Evolutionary conservation across 2,113 vertebrate species (phyloP).

Genomic region (Festucalex cinctus): DNA sequence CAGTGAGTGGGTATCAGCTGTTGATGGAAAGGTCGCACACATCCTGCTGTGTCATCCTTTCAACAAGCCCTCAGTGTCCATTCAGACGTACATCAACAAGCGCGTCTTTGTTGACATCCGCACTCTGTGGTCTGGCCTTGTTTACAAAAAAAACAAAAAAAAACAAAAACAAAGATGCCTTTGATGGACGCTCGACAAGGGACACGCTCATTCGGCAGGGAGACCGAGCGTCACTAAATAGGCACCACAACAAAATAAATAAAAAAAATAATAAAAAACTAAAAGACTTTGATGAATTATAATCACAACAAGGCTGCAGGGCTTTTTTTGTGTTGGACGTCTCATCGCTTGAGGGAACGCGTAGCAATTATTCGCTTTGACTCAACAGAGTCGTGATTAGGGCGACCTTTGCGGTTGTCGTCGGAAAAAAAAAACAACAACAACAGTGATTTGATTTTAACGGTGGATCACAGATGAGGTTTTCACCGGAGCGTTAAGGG

Average conservation of each 20-base stretch:
- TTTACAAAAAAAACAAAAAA: background rate
- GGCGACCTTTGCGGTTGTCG: background rate
- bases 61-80: background rate
- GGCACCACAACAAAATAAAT: background rate
- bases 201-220: background rate
- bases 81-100: constrained; percentile 1
- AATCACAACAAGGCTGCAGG: background rate
- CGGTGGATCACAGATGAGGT: background rate
- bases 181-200: background rate
- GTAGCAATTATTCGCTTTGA: background rate
- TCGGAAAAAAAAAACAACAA: no score
- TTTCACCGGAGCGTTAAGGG: background rate
- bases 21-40: background rate
- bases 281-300: constrained; percentile 3
- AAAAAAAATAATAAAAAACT: background rate
- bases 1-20: background rate
- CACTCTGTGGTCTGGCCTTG: background rate
- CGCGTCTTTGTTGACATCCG: background rate
- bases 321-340: background rate
- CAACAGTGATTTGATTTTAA: background rate
- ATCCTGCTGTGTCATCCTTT: background rate
- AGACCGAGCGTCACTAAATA: background rate
- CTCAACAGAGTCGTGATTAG: background rate
- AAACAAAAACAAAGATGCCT: background rate
- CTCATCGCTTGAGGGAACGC: background rate